These are phyloP conservation scores for Ceyx erithaca DNA, from an alignment of 2,797 vertebrate species.

Conservation along the genomic window DNA sequence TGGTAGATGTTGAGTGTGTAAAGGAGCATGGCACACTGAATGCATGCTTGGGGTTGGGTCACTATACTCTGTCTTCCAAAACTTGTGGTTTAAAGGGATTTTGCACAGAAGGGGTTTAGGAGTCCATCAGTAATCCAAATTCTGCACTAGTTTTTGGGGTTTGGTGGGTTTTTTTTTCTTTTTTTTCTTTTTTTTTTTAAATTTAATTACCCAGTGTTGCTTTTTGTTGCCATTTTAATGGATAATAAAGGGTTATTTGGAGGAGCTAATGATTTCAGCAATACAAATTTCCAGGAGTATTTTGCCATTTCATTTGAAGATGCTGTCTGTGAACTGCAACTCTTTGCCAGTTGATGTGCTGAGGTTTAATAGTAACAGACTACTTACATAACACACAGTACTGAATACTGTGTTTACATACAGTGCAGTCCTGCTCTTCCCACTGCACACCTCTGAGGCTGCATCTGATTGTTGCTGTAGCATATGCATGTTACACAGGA, in stretches of 20 bases:
- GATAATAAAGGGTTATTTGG: not conserved
- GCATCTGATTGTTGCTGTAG: not conserved
- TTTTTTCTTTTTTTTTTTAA: not conserved
- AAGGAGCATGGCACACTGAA: fast-evolving
- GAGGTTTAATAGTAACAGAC: not conserved
- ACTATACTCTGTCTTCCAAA: not conserved
- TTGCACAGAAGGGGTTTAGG: not conserved
- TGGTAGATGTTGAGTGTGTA: too few relatives aligned
- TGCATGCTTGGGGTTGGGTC: fast-evolving
- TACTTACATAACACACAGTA: not conserved
- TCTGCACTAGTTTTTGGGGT: not conserved
- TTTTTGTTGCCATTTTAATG: not conserved
- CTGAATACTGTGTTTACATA: too few relatives aligned
- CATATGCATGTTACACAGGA: not conserved
- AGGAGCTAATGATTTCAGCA: not conserved
- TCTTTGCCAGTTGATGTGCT: fast-evolving
- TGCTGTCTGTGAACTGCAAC: fast-evolving
- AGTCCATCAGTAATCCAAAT: not conserved
- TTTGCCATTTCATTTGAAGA: not conserved
- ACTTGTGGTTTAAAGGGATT: fast-evolving
- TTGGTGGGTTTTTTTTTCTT: not conserved
- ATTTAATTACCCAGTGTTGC: not conserved
- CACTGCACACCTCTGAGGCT: not conserved
- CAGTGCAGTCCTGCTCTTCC: not conserved
- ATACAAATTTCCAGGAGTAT: not conserved